Evolutionary conservation across 2,797 vertebrate species (phyloP), one percentile per base, ranked within the genome.

Genomic region (Tenualosa ilisha): DNA sequence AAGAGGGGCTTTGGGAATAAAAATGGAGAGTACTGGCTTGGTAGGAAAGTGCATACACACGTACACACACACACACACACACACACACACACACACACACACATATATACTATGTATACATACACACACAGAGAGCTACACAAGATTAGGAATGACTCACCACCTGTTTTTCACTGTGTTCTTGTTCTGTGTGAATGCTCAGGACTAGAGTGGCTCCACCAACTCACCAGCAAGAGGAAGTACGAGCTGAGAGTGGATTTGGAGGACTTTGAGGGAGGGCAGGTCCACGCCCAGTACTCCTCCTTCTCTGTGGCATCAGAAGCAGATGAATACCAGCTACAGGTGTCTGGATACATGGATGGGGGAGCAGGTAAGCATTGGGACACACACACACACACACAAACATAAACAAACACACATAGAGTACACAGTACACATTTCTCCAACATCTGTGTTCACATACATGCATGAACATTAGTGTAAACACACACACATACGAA

Each of bases 331-430:
- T 90, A 90, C 88, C 59, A 31, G n/a, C 83, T 90, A 31, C 54
- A 86, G 2, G 26, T 93, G 22, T 90, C 91, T 6, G 31, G 22
- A 1, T 93, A 92, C 83, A 50, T 26, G 11, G 88, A 85, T 20
- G 93, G 91, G 22, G 90, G 90, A 53, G 93, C 91, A 88, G 93
- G 90, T 91, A 22, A 2, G 54, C 4, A 56, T 22, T 9, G 7
- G 20, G 54, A 6, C 17, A 22, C 20, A 22, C 15, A 17, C 17
- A 56, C 1, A 56, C 54, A 56, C 15, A 56, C 54, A 56, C 15
- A 56, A 0, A 56, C 17, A 20, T 17, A 20, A 17, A 20, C 54
- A 20, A 17, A 56, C 15, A 56, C 54, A 56, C 50, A 51, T 12
- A 53, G 11, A 13, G 7, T 46, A 46, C 4, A 7, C 46, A 13